Evolutionary conservation across 2,113 vertebrate genomes (phyloP).

Genomic region (Zapornia atra): DNA sequence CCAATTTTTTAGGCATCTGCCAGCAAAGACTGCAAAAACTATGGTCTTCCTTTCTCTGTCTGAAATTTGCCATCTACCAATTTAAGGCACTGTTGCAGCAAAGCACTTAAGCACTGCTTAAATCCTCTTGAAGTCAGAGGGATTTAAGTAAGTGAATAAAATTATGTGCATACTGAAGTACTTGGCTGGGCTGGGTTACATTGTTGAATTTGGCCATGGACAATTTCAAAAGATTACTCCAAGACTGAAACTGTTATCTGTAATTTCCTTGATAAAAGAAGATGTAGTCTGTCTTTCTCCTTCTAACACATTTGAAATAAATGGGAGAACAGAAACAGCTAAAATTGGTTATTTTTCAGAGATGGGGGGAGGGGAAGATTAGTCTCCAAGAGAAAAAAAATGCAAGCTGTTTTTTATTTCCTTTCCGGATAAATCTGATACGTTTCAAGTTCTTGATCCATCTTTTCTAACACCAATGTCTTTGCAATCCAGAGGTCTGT

Average conservation of each 20-base stretch:
- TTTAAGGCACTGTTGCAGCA: slow-evolving; percentile 18
- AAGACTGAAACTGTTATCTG: slow-evolving; percentile 34
- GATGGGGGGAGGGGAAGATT: not conserved
- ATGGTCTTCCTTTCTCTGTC: not conserved
- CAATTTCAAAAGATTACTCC: slow-evolving; percentile 49
- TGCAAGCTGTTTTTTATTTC: not conserved
- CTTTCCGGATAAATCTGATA: not conserved
- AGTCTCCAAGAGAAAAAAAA: not conserved
- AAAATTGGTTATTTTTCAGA: slow-evolving; percentile 31
- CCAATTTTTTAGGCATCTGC: not conserved
- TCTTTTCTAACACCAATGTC: not conserved
- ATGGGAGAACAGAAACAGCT: slow-evolving; percentile 40
- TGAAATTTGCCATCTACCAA: not conserved
- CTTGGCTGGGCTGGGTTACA: not conserved
- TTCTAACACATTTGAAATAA: slow-evolving; percentile 41
- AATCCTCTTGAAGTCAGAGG: slow-evolving; percentile 23
- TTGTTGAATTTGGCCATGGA: slow-evolving; percentile 31
- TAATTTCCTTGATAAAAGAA: slow-evolving; percentile 61
- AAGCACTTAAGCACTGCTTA: slow-evolving; percentile 28
- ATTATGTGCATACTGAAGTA: slow-evolving; percentile 22
- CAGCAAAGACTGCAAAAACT: not conserved
- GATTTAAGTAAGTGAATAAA: slow-evolving; percentile 38
- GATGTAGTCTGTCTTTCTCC: slow-evolving; percentile 18
- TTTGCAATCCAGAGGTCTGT: not conserved
- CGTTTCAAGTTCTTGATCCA: not conserved